Base-by-base conservation (phyloP, 2,113 vertebrate species). In the Grantiella picta region DNA sequence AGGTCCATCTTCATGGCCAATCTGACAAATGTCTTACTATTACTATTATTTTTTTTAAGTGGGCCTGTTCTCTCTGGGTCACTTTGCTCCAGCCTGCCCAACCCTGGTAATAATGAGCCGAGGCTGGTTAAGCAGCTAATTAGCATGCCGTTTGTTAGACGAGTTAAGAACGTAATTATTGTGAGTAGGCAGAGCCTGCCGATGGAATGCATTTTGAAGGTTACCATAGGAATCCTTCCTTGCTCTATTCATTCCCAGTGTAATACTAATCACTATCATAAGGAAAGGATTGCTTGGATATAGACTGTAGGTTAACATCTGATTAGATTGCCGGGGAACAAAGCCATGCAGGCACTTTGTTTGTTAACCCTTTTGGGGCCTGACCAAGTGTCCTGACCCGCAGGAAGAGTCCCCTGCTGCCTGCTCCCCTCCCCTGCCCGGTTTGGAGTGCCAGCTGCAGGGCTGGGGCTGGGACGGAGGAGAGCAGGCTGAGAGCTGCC, bases 191-290 rank as follows among this genome's bases (percentile, higher is more conserved):
- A 90, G 96, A 95, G 96, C 96, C 96, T 92, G 97, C 94, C 96
- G 83, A 75, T 96, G 98, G 98, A 98, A 98, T 98, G 98, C 97
- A 97, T 98, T 97, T 96, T 61, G 97, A 97, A 98, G 98, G 98
- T 98, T 98, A 98, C 98, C 97, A 97, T 98, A 97, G 98, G 99
- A 98, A 99, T 99, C 98, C 91, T 96, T 95, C 94, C 96, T 97
- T 77, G 95, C 97, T 95, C 97, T 97, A 98, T 98, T 98, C 98
- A 98, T 99, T 98, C 97, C 63, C 66, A 97, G 95, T 85, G 97
- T 98, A 97, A 97, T 97, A 97, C 98, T 99, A 99, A 99, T 99
- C 98, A 98, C 97, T 98, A 98, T 99, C 99, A 99, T 99, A 99
- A 98, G 98, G 98, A 99, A 99, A 93, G 99, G 99, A 99, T 99